Conservation (phyloP, 2,113 vertebrate species). For the Burhinus oedicnemus region DNA sequence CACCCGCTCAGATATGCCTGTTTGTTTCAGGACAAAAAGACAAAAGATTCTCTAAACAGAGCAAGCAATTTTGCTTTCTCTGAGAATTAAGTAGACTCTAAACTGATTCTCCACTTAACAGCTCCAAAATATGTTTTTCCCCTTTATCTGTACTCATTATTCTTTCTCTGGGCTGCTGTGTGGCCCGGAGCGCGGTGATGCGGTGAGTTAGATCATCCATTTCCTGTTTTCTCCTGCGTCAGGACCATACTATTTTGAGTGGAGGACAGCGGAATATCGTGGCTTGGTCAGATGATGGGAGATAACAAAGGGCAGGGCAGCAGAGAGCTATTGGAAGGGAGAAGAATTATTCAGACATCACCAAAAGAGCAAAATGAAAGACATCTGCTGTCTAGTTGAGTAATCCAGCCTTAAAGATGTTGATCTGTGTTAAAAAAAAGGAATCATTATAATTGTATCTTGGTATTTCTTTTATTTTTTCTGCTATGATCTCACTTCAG, state of each 20-base stretch:
- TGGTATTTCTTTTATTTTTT: neutral
- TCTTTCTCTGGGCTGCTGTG: neutral
- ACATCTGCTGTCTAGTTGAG: neutral
- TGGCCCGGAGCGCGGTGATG: fast-evolving
- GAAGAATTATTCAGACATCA: neutral
- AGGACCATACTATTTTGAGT: neutral
- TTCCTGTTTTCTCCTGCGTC: fast-evolving
- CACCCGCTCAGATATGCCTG: fast-evolving
- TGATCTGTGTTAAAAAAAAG: neutral
- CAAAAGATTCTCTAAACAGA: neutral
- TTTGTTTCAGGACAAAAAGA: neutral
- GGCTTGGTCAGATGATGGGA: neutral
- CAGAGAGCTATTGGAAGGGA: neutral
- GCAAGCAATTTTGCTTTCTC: neutral
- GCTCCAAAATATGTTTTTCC: neutral
- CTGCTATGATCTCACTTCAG: neutral
- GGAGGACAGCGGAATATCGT: fast-evolving
- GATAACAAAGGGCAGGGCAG: neutral
- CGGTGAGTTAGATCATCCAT: neutral
- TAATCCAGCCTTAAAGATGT: neutral
- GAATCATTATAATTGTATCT: neutral
- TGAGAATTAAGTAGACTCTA: neutral
- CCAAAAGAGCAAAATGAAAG: neutral
- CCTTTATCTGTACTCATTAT: neutral
- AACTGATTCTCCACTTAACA: neutral